Conservation (phyloP, 2,888 invertebrate species). For the Diplolepis rosae region DNA sequence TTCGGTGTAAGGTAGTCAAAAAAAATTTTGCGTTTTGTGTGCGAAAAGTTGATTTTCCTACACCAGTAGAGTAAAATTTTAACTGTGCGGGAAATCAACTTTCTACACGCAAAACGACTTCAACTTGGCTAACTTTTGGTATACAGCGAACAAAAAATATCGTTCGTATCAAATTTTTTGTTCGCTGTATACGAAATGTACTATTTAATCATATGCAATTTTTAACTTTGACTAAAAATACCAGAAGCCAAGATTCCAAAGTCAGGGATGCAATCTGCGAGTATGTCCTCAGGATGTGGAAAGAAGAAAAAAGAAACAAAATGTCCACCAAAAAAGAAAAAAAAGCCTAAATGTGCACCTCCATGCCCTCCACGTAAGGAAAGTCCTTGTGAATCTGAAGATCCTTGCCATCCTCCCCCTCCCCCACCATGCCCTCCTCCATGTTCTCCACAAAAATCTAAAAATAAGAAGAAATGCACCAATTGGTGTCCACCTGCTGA, state of each 20-base stretch:
- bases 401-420: not conserved
- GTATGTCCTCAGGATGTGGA: slow-evolving; percentile 5
- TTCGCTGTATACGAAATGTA: no score
- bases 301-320: no score
- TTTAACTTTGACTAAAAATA: not conserved
- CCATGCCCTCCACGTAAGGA: not conserved
- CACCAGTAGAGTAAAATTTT: no score
- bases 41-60: no score
- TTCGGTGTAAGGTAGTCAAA: no score
- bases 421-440: not conserved
- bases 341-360: not conserved
- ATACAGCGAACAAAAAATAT: no score
- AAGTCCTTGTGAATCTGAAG: not conserved
- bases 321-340: not conserved
- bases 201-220: no score
- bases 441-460: not conserved
- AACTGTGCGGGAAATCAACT: no score
- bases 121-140: no score
- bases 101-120: no score
- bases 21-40: no score
- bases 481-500: not conserved
- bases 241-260: not conserved
- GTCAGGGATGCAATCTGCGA: not conserved
- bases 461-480: not conserved
- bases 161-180: no score